Conservation (phyloP, 2,888 invertebrate genomes). For the Oeneis ivallda region DNA sequence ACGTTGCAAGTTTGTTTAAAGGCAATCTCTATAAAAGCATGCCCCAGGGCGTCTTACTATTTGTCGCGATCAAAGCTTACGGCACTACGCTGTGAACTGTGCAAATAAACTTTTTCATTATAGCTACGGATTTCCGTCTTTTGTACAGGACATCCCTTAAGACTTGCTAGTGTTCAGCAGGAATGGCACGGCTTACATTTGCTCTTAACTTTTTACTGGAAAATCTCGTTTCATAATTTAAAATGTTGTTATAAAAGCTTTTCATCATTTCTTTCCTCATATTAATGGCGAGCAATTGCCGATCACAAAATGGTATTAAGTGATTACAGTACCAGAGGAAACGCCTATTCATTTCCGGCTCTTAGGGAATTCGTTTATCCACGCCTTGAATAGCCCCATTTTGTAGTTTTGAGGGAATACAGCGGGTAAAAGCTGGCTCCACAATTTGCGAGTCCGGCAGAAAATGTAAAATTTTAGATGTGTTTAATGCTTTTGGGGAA, state of each 20-base stretch:
- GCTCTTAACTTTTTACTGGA: not conserved
- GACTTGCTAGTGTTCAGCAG: conserved; percentile 10
- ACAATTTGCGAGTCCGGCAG: too few species aligned
- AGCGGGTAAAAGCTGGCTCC: too few species aligned
- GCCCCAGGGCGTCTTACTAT: conserved; percentile 31
- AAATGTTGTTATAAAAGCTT: not conserved
- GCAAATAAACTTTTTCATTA: conserved; percentile 22
- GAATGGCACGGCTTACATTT: conserved; percentile 8
- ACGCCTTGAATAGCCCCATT: too few species aligned
- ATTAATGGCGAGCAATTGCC: too few species aligned
- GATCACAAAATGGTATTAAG: too few species aligned
- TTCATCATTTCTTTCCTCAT: not conserved
- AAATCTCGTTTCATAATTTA: not conserved
- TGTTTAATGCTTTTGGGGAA: too few species aligned
- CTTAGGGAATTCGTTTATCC: too few species aligned
- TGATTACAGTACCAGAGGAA: too few species aligned
- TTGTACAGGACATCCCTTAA: conserved; percentile 13
- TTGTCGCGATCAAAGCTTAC: conserved; percentile 39
- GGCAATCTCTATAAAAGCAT: conserved; percentile 29
- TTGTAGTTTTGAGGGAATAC: too few species aligned
- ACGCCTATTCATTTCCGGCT: too few species aligned
- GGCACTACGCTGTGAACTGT: conserved; percentile 19
- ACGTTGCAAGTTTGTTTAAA: conserved; percentile 30
- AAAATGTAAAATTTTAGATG: too few species aligned
- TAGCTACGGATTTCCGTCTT: conserved; percentile 15